Evolutionary conservation across 2,888 invertebrate species (phyloP).

Genomic region (Cephonodes hylas): DNA sequence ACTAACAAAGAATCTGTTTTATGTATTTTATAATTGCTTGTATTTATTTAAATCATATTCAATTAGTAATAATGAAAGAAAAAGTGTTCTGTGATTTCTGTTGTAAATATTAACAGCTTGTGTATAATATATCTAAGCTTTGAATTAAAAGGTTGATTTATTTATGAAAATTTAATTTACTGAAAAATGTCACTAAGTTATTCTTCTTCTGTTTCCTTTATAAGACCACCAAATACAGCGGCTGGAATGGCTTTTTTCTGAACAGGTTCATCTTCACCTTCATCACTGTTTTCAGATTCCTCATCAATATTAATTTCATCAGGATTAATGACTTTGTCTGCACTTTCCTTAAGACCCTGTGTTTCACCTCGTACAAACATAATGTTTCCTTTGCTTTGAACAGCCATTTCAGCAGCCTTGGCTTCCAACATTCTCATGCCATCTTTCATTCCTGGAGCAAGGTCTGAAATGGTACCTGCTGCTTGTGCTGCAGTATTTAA

Average conservation of each 20-base stretch:
- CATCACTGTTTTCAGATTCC: constrained; percentile 84
- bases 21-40: constrained; percentile 16
- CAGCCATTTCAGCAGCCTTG: constrained; percentile 87
- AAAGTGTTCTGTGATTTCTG: constrained; percentile 64
- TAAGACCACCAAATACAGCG: constrained; percentile 94
- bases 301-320: constrained; percentile 94
- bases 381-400: constrained; percentile 83
- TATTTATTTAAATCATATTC: constrained; percentile 22
- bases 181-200: constrained; percentile 19
- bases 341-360: constrained; percentile 85
- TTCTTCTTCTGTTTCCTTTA: constrained; percentile 47
- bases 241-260: constrained; percentile 93
- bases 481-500: constrained; percentile 87
- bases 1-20: constrained; percentile 14
- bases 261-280: constrained; percentile 85
- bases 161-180: constrained; percentile 32
- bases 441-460: constrained; percentile 89
- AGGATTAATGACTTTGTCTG: constrained; percentile 89
- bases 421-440: constrained; percentile 94
- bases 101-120: constrained; percentile 61
- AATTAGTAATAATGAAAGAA: constrained; percentile 28
- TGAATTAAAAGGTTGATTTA: constrained; percentile 57
- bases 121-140: constrained; percentile 58
- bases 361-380: constrained; percentile 94
- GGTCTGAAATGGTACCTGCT: constrained; percentile 85